phyloP scores from a whole-genome alignment of 2,113 vertebrate genomes.

The Tachysurus vachellii region DNA sequence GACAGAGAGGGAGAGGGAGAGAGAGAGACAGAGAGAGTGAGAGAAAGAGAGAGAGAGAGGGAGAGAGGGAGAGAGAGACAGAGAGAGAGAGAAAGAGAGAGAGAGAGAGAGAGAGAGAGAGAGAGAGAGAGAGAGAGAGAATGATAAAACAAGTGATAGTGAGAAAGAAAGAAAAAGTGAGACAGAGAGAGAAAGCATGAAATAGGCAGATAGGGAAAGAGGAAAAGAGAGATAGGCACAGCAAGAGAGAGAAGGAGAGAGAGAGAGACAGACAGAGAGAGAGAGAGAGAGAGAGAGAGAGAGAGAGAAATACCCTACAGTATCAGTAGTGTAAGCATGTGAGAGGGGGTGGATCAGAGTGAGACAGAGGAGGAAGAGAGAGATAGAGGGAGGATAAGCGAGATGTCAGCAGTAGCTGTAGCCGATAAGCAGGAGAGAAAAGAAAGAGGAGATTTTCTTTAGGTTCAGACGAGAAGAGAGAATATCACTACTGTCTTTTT shows the following conservation, averaged over 20 bases:
- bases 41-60: too few species aligned
- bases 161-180: not conserved
- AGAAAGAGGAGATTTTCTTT: not conserved
- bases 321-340: constrained; percentile 8
- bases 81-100: not conserved
- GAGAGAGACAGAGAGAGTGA: not conserved
- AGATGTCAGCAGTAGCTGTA: not conserved
- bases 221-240: constrained; percentile 9
- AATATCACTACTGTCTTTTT: constrained; percentile 15
- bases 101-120: not conserved
- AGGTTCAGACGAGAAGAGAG: constrained; percentile 14
- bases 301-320: not conserved
- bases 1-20: not conserved
- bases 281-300: not conserved
- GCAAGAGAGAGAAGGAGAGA: not conserved
- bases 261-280: constrained; percentile 1
- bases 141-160: too few species aligned
- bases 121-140: not conserved
- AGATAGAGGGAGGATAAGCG: not conserved
- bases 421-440: not conserved
- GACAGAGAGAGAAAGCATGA: not conserved
- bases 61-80: not conserved
- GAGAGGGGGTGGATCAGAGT: constrained; percentile 17
- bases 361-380: not conserved
- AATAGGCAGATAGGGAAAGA: not conserved